Evolutionary conservation across 2,888 invertebrate genomes (phyloP).

Genomic region (Thereva unica): DNA sequence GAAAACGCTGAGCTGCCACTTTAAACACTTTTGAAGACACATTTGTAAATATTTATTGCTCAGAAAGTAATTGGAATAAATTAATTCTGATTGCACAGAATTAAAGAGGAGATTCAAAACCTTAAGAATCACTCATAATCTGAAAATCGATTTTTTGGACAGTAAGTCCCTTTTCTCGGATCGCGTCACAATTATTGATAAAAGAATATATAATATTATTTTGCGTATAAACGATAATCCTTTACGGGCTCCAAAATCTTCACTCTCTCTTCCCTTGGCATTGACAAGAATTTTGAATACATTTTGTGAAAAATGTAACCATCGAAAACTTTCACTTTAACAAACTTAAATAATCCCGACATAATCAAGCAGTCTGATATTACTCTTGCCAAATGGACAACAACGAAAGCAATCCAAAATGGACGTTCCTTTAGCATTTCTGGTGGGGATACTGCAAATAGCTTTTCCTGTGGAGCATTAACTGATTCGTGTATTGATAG

Average conservation of each 20-base stretch:
- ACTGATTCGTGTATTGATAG: conserved; percentile 33
- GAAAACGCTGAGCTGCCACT: no score
- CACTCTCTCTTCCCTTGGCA: neutral
- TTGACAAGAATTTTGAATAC: conserved; percentile 28
- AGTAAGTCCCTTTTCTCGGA: no score
- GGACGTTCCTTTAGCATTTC: conserved; percentile 20
- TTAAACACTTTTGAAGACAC: no score
- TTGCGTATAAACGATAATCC: conserved; percentile 15
- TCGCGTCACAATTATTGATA: no score
- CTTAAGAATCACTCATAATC: no score
- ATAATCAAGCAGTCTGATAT: conserved; percentile 27
- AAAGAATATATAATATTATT: neutral
- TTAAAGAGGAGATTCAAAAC: no score
- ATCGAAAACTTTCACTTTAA: conserved; percentile 29
- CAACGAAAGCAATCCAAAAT: conserved; percentile 38
- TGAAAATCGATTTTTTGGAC: no score
- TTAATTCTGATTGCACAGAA: no score
- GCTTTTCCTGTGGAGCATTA: conserved; percentile 8
- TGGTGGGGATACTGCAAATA: conserved; percentile 27
- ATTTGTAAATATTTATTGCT: no score
- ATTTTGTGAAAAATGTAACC: conserved; percentile 41
- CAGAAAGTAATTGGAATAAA: no score
- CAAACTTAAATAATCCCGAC: conserved; percentile 33
- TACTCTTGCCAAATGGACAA: conserved; percentile 20
- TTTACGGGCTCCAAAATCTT: neutral